These are phyloP conservation scores for Venusia cambrica DNA, from an alignment of 2,888 invertebrate species.

Conservation along the genomic window DNA sequence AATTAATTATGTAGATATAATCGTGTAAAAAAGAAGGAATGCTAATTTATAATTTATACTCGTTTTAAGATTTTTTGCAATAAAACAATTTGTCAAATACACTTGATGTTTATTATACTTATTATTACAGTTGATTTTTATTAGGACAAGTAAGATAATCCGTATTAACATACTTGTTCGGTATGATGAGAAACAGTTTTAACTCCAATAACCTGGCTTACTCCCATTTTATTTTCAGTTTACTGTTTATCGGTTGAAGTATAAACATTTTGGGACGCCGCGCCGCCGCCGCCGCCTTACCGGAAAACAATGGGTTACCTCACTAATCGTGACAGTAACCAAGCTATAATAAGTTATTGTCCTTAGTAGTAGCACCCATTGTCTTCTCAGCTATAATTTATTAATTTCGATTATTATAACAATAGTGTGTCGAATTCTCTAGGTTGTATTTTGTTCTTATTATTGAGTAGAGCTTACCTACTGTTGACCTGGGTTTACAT, in stretches of 20 bases:
- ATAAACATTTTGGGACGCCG: no score
- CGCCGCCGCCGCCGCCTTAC: no score
- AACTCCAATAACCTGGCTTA: no score
- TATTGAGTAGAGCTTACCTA: no score
- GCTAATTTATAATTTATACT: constrained; percentile 57
- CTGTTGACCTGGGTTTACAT: no score
- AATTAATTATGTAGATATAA: constrained; percentile 37
- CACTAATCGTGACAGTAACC: constrained; percentile 22
- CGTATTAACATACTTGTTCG: background rate
- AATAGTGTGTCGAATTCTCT: constrained; percentile 6
- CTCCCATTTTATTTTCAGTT: no score
- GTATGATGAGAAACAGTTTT: constrained; percentile 11
- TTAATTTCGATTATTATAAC: constrained; percentile 9
- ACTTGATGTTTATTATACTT: background rate
- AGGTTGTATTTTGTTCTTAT: background rate
- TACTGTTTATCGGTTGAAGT: no score
- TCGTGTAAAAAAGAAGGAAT: constrained; percentile 47
- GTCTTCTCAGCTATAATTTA: constrained; percentile 11
- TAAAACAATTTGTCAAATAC: constrained; percentile 42
- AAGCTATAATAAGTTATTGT: constrained; percentile 24
- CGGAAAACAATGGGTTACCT: constrained; percentile 22
- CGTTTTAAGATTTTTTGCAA: constrained; percentile 50
- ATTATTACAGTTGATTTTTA: constrained; percentile 1
- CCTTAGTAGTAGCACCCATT: constrained; percentile 11
- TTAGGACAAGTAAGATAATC: background rate